Evolutionary conservation across 2,113 vertebrate genomes (phyloP), one percentile per base, ranked within the genome.

Genomic region (Brachyistius frenatus): DNA sequence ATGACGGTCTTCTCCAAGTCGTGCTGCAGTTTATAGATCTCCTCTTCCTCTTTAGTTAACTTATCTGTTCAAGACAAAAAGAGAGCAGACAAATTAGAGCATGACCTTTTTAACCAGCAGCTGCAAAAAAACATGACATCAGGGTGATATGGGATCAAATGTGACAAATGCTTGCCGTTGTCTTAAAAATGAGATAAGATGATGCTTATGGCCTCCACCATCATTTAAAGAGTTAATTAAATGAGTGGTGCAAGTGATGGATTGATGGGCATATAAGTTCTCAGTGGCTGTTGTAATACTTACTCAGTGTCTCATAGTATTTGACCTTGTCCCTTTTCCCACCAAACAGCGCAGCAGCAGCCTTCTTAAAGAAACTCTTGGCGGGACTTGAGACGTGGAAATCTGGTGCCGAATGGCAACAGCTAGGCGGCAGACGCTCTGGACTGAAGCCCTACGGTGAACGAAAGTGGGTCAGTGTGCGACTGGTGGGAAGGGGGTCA

Each of bases 331-430:
- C 97, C 88, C 96, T 97, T 92, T 96, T 98, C 63, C 98, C 97
- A 53, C 98, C 98, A 58, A 99, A 99, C 14, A 99, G 95, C 7
- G 98, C 98, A 53, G 98, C 98, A 5, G 98, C 98, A 5, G 98
- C 98, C 89, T 99, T 99, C 92, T 97, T 98, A 90, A 99, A 99
- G 91, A 99, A 99, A 88, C 96, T 99, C 93, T 98, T 99, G 56
- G 98, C 97, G 9, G 98, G 98, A 88, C 98, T 99, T 57, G 98
- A 98, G 83, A 98, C 86, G 72, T 99, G 97, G 90, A 99, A 99
- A 79, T 99, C 98, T 61, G 98, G 98, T 76, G 97, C 93, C 0
- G 96, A 97, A 41, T 98, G 97, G 92, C 98, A 99, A 84, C 97
- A 99, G 92, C 95, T 98, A 37, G 96, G 92, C 23, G 97, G 91